Percentiles rank a stretch among this genome's conserved stretches.
Evolutionary conservation across 30 jellyfish, hydroid and myxozoan species (phyloP).

Genomic region (Rhopilema esculentum): DNA sequence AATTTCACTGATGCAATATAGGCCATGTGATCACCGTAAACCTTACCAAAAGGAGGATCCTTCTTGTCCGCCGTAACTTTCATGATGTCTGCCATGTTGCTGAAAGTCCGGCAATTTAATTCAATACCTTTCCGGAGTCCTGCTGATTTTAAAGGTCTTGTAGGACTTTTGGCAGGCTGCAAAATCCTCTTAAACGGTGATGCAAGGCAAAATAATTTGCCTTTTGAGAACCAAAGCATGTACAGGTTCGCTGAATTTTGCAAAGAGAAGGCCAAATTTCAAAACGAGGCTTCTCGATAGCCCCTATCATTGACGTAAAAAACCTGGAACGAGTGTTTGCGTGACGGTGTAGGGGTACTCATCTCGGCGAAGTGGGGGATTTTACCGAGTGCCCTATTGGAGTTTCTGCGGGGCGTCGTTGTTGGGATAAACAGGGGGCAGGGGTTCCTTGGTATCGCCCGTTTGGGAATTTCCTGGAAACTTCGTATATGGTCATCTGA

Average conservation of each 20-base stretch:
- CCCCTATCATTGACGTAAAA: no score
- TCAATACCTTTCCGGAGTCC: neutral
- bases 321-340: neutral
- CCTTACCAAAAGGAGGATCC: slow-evolving; percentile 70
- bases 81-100: slow-evolving; percentile 48
- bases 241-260: slow-evolving; percentile 32
- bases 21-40: slow-evolving; percentile 4
- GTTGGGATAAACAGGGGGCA: no score
- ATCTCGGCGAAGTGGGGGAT: neutral
- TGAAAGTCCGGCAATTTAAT: slow-evolving; percentile 2
- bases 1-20: slow-evolving; percentile 7
- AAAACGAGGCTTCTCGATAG: slow-evolving; percentile 19
- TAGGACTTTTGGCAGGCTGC: neutral
- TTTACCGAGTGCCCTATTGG: no score
- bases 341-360: neutral
- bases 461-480: no score
- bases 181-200: slow-evolving; percentile 15
- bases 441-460: no score
- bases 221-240: slow-evolving; percentile 33
- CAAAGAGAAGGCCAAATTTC: slow-evolving; percentile 3
- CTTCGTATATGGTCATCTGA: no score
- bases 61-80: slow-evolving; percentile 60
- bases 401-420: no score
- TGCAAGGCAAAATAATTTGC: slow-evolving; percentile 5
- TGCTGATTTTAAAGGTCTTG: neutral